A percentile compares a stretch with the other conserved stretches of the same genome.
These are phyloP conservation scores for Lampris incognitus DNA, from an alignment of 2,113 vertebrate species.

Conservation along the genomic window DNA sequence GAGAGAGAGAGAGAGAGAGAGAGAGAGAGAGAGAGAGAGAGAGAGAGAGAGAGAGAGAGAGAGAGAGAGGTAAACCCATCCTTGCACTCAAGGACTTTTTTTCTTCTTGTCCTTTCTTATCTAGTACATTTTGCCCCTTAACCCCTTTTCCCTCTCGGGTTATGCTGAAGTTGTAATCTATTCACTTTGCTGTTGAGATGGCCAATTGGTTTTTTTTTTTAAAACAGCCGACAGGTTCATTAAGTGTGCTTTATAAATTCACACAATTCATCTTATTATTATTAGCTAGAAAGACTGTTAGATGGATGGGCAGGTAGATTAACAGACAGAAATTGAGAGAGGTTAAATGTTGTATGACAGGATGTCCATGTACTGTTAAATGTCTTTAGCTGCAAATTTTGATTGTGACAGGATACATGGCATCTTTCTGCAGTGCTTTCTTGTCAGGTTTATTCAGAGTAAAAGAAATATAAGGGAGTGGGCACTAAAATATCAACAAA, in stretches of 20 bases:
- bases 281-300: no score
- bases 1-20: background rate
- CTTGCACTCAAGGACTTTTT: conserved; percentile 11
- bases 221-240: background rate
- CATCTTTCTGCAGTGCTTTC: no score
- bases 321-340: background rate
- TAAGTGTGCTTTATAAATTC: background rate
- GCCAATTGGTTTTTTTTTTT: background rate
- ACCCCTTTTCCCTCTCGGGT: conserved; percentile 36
- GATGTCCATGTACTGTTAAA: no score
- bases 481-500: background rate
- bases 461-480: background rate
- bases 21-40: background rate
- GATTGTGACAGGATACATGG: background rate
- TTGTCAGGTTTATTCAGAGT: background rate
- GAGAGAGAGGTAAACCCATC: conserved; percentile 33
- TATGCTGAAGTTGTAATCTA: background rate
- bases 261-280: no score
- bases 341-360: no score
- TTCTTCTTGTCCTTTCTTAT: background rate
- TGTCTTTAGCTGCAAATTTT: background rate
- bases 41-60: background rate
- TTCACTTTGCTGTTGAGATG: background rate
- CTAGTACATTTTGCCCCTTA: conserved; percentile 24
- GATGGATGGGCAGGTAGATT: background rate